These are phyloP conservation scores for Mizuhopecten yessoensis DNA, from an alignment of 1,140 invertebrate genomes.

Conservation along the genomic window DNA sequence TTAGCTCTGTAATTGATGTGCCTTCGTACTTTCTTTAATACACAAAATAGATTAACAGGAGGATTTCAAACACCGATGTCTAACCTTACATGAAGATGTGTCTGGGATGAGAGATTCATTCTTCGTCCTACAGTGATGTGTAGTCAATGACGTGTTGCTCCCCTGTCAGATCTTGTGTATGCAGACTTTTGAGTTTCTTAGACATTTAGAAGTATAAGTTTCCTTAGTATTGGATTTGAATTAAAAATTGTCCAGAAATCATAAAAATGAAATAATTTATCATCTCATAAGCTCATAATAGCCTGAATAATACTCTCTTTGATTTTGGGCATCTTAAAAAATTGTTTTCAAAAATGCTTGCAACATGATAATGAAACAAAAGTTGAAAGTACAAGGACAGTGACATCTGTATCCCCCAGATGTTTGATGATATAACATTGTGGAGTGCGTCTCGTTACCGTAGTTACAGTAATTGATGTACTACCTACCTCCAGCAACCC, in stretches of 20 bases:
- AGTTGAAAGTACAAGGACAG: neutral
- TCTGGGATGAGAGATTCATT: neutral
- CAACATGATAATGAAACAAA: neutral
- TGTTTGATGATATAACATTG: slow-evolving; percentile 35
- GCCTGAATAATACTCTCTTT: neutral
- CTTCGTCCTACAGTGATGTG: neutral
- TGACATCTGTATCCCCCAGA: slow-evolving; percentile 31
- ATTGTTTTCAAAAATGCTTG: neutral
- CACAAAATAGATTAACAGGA: neutral
- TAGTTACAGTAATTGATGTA: neutral
- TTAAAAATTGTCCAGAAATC: neutral
- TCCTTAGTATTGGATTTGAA: neutral
- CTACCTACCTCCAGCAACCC: neutral
- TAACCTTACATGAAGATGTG: neutral
- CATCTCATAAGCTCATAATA: neutral
- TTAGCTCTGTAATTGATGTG: slow-evolving; percentile 18
- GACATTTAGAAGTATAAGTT: neutral
- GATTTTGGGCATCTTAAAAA: neutral
- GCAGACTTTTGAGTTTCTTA: neutral
- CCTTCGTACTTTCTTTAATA: neutral
- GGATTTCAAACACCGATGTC: neutral
- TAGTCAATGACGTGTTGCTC: slow-evolving; percentile 26
- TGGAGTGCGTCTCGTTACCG: neutral
- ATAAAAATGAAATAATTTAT: neutral
- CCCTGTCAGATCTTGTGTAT: neutral